phyloP scores from a whole-genome alignment of 2,113 vertebrate genomes.

The Rattus rattus region DNA sequence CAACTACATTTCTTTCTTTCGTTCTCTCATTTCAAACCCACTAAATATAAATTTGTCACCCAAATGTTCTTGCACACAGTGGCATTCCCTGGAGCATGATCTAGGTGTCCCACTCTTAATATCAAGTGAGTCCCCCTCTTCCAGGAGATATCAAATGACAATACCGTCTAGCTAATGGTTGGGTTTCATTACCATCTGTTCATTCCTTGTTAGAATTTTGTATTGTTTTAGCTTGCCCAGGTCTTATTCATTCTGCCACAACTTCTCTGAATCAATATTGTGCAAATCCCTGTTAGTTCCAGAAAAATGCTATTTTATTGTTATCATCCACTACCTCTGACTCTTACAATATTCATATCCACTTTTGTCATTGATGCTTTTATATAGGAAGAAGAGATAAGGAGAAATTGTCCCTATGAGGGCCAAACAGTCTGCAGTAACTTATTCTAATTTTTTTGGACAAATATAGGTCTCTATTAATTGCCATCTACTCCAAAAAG shows the following conservation, averaged over 20 bases:
- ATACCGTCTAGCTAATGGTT: not conserved
- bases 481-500: not conserved
- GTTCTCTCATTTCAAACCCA: not conserved
- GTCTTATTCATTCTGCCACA: not conserved
- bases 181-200: not conserved
- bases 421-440: not conserved
- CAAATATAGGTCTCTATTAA: not conserved
- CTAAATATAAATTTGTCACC: not conserved
- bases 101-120: not conserved
- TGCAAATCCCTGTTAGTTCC: not conserved
- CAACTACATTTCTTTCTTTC: not conserved
- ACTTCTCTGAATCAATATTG: not conserved
- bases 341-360: not conserved
- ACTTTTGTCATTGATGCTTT: not conserved
- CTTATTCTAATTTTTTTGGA: not conserved
- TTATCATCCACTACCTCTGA: not conserved
- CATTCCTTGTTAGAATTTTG: not conserved
- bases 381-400: not conserved
- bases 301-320: not conserved
- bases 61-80: too few species aligned
- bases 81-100: not conserved
- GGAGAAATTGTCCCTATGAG: not conserved
- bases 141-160: not conserved
- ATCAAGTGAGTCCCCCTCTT: not conserved
- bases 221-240: not conserved